phyloP scores from a whole-genome alignment of 1,140 invertebrate species.

The Gerris buenoi region DNA sequence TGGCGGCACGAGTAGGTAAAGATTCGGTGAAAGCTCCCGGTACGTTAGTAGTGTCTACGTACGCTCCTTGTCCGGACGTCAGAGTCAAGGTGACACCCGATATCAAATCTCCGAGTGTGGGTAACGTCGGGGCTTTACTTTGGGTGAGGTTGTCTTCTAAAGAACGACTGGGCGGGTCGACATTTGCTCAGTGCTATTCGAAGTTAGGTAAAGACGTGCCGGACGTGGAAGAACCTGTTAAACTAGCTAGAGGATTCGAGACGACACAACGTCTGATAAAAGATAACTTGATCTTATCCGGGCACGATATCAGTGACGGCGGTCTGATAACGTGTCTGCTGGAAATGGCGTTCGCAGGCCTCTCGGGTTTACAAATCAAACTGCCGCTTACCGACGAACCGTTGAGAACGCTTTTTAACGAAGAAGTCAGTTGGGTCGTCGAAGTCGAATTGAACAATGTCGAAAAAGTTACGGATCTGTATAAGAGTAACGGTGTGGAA shows the following conservation, averaged over 20 bases:
- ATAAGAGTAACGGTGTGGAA: conserved; percentile 41
- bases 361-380: conserved; percentile 60
- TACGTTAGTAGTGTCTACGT: conserved; percentile 84
- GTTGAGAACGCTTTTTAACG: conserved; percentile 63
- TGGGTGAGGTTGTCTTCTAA: conserved; percentile 52
- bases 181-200: conserved; percentile 76
- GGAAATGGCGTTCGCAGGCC: conserved; percentile 90
- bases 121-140: conserved; percentile 39
- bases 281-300: conserved; percentile 62
- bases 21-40: conserved; percentile 72
- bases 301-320: conserved; percentile 94
- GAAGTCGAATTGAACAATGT: conserved; percentile 49
- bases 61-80: conserved; percentile 84
- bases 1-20: conserved; percentile 72
- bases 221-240: conserved; percentile 54
- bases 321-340: conserved; percentile 76
- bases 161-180: conserved; percentile 70
- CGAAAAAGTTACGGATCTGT: conserved; percentile 42
- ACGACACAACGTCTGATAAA: conserved; percentile 64
- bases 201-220: conserved; percentile 69
- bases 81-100: conserved; percentile 73
- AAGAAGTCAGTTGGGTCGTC: conserved; percentile 84
- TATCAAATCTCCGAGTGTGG: conserved; percentile 49
- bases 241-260: conserved; percentile 59
- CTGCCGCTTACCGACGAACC: conserved; percentile 33